Percentiles rank a stretch among this genome's conserved stretches.
phyloP scores from a whole-genome alignment of 1,140 invertebrate species.

The Trypoxylus dichotomus region DNA sequence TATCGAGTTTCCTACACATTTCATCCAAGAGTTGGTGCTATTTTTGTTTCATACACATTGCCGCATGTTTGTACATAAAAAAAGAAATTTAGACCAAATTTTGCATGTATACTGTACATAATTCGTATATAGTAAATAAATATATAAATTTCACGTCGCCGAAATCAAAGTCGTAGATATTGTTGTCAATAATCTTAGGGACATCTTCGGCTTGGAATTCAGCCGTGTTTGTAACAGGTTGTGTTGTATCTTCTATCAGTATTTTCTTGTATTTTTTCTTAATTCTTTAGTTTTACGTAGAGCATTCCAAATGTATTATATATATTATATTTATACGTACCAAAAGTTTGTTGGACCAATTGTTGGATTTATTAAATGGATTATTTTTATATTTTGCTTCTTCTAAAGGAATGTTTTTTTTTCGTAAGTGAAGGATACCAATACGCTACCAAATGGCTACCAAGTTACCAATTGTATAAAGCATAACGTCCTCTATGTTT shows the following conservation, averaged over 20 bases:
- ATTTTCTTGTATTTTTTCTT: neutral
- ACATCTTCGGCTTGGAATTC: neutral
- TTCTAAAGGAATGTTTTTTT: neutral
- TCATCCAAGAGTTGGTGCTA: conserved; percentile 16
- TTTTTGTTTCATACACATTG: conserved; percentile 22
- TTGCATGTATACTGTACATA: conserved; percentile 7
- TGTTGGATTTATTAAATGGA: conserved; percentile 15
- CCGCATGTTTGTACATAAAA: conserved; percentile 21
- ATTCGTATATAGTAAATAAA: neutral
- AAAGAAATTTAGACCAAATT: conserved; percentile 19
- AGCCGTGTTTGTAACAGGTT: conserved; percentile 2
- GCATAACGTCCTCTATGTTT: neutral
- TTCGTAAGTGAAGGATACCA: conserved; percentile 6
- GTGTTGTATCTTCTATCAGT: conserved; percentile 19
- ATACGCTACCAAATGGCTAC: conserved; percentile 22
- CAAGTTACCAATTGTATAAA: conserved; percentile 28
- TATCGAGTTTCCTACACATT: conserved; percentile 12
- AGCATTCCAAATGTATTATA: neutral
- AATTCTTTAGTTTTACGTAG: conserved; percentile 15
- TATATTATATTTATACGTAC: neutral
- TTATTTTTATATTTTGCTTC: conserved; percentile 13
- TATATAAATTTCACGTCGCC: conserved; percentile 1
- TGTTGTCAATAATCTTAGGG: neutral
- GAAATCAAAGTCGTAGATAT: neutral
- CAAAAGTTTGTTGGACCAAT: conserved; percentile 7